Evolutionary conservation across 2,888 invertebrate species (phyloP).

Genomic region (Sesia bembeciformis): DNA sequence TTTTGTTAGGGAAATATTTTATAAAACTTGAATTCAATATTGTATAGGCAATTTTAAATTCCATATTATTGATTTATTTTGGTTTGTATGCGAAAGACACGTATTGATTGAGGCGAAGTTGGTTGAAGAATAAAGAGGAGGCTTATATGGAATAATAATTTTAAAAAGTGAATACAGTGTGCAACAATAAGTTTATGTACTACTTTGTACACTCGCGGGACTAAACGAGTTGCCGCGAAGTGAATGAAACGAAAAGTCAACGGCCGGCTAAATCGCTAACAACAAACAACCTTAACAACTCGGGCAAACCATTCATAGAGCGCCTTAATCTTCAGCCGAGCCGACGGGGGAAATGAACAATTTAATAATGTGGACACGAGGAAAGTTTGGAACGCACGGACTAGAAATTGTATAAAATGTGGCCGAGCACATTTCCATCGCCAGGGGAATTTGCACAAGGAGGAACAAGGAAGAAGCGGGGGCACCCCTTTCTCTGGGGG

Average conservation of each 20-base stretch:
- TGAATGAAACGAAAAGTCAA: slow-evolving; percentile 59
- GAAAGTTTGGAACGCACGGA: slow-evolving; percentile 49
- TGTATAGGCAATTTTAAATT: too few relatives aligned
- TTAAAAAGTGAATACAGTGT: neutral
- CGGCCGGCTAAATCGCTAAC: slow-evolving; percentile 44
- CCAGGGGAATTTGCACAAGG: slow-evolving; percentile 74
- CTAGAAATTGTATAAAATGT: slow-evolving; percentile 75
- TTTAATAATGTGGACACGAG: slow-evolving; percentile 8
- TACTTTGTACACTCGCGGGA: slow-evolving; percentile 18
- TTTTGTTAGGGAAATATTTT: too few relatives aligned
- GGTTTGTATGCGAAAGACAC: too few relatives aligned
- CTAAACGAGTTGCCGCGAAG: slow-evolving; percentile 22
- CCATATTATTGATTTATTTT: too few relatives aligned
- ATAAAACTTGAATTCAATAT: too few relatives aligned
- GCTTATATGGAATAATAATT: too few relatives aligned
- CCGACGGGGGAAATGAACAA: slow-evolving; percentile 8
- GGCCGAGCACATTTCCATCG: slow-evolving; percentile 73
- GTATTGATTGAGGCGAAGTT: too few relatives aligned
- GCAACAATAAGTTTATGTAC: neutral
- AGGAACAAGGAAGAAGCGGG: slow-evolving; percentile 70
- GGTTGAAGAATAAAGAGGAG: too few relatives aligned
- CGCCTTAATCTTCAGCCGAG: slow-evolving; percentile 26
- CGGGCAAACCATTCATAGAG: slow-evolving; percentile 39
- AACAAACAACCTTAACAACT: slow-evolving; percentile 54
- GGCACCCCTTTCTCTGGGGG: slow-evolving; percentile 67